A percentile compares a stretch with the other conserved stretches of the same genome.
phyloP scores from a whole-genome alignment of 2,113 vertebrate species.

The Ophthalmolycus amberensis region DNA sequence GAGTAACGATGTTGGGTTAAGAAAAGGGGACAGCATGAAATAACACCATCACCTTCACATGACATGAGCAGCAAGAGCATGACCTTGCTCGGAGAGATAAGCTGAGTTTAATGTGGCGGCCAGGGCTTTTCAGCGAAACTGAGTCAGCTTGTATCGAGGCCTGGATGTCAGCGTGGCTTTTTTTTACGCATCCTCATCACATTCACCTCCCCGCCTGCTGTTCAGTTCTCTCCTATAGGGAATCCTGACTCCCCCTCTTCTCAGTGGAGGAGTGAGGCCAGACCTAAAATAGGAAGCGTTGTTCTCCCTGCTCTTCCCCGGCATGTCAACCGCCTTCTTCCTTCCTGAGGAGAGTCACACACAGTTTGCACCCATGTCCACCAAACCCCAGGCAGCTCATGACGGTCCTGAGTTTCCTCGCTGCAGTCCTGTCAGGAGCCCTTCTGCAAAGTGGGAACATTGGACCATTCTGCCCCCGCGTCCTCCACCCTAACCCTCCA shows the following conservation, averaged over 20 bases:
- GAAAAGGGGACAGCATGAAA: constrained; percentile 2
- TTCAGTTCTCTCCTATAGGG: constrained; percentile 51
- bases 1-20: not conserved
- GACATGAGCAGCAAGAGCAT: not conserved
- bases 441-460: constrained; percentile 54
- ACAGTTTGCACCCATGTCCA: constrained; percentile 10
- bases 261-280: constrained; percentile 30
- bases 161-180: constrained; percentile 37
- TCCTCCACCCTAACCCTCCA: constrained; percentile 40
- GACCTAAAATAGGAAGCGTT: constrained; percentile 68
- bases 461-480: constrained; percentile 41
- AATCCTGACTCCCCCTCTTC: constrained; percentile 62
- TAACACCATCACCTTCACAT: constrained; percentile 7
- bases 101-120: constrained; percentile 2
- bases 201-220: constrained; percentile 55
- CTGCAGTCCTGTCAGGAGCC: constrained; percentile 29
- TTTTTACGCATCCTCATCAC: constrained; percentile 31
- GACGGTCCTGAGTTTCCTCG: constrained; percentile 25
- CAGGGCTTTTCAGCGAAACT: constrained; percentile 41
- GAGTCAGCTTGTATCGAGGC: constrained; percentile 37
- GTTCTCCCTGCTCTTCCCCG: constrained; percentile 33
- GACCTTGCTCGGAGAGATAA: not conserved
- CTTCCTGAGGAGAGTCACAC: constrained; percentile 22
- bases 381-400: not conserved
- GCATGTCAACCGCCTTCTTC: constrained; percentile 20